Conservation (phyloP, 1,140 invertebrate genomes). For the Philotrypesis tridentata region DNA sequence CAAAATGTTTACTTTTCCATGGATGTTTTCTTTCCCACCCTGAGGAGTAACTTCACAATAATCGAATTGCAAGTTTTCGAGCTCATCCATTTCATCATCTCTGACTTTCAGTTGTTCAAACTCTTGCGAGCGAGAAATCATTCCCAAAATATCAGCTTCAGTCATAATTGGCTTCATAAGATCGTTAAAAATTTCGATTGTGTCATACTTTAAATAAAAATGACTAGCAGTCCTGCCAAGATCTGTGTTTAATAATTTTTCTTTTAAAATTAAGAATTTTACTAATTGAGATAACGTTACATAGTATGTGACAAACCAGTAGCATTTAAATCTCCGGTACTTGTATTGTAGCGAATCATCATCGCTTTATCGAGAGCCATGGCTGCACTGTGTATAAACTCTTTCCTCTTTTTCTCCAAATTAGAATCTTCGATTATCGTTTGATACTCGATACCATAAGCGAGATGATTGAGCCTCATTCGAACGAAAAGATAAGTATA, state of each 20-base stretch:
- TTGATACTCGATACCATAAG: slow-evolving; percentile 87
- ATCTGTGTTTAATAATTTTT: slow-evolving; percentile 76
- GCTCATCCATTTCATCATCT: slow-evolving; percentile 94
- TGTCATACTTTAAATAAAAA: slow-evolving; percentile 98
- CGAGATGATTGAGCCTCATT: slow-evolving; percentile 94
- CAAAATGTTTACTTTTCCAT: slow-evolving; percentile 98
- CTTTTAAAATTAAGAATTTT: not conserved
- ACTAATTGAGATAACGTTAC: not conserved
- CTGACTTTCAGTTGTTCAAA: slow-evolving; percentile 97
- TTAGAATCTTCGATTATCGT: slow-evolving; percentile 85
- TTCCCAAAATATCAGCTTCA: slow-evolving; percentile 88
- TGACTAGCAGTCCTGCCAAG: slow-evolving; percentile 96
- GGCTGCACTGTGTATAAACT: slow-evolving; percentile 87
- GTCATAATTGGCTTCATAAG: slow-evolving; percentile 86
- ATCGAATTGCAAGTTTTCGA: slow-evolving; percentile 83
- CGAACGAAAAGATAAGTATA: slow-evolving; percentile 97
- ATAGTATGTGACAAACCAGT: slow-evolving; percentile 75
- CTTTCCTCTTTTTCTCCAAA: slow-evolving; percentile 81
- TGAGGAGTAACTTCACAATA: slow-evolving; percentile 85
- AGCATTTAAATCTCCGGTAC: slow-evolving; percentile 86
- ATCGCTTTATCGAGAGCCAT: slow-evolving; percentile 90
- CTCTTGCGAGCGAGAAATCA: slow-evolving; percentile 94
- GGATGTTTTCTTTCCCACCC: slow-evolving; percentile 90
- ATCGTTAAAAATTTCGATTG: slow-evolving; percentile 93
- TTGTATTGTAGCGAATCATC: slow-evolving; percentile 94